Evolutionary conservation across 2,888 invertebrate genomes (phyloP).

Genomic region (Lordiphosa andalusiaca): DNA sequence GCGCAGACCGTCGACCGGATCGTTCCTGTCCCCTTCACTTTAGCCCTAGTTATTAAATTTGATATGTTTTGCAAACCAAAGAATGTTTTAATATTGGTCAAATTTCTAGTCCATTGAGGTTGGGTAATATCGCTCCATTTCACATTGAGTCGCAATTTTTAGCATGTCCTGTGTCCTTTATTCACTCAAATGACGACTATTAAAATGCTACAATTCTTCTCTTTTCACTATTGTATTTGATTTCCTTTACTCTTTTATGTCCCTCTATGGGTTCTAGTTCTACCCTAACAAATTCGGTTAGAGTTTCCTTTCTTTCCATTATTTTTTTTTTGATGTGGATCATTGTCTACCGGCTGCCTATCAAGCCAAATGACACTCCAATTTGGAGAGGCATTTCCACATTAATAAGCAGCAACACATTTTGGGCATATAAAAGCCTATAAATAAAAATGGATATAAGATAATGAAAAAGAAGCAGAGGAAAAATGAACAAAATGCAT

Average conservation of each 20-base stretch:
- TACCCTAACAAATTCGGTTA: constrained; percentile 23
- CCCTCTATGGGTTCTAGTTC: constrained; percentile 21
- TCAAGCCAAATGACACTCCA: constrained; percentile 68
- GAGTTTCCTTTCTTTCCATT: constrained; percentile 19
- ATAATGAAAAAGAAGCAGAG: constrained; percentile 29
- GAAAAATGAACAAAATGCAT: constrained; percentile 28
- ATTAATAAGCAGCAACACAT: constrained; percentile 70
- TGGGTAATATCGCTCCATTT: constrained; percentile 10
- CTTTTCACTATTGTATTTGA: constrained; percentile 25
- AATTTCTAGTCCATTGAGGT: no score
- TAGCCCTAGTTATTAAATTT: no score
- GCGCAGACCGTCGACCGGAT: no score
- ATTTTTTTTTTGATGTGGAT: constrained; percentile 17
- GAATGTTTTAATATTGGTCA: no score
- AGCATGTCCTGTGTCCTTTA: constrained; percentile 27
- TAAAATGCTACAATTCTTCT: constrained; percentile 31
- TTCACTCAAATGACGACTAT: constrained; percentile 21
- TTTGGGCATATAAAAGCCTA: constrained; percentile 34
- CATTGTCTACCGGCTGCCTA: constrained; percentile 22
- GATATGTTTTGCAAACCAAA: no score
- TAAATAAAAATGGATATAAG: constrained; percentile 62
- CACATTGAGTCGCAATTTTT: constrained; percentile 24
- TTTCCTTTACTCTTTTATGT: constrained; percentile 32
- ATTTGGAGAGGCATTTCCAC: constrained; percentile 74
- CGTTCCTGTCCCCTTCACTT: no score